Evolutionary conservation across 2,888 invertebrate species (phyloP).

Genomic region (Poecilobothrus nobilitatus): DNA sequence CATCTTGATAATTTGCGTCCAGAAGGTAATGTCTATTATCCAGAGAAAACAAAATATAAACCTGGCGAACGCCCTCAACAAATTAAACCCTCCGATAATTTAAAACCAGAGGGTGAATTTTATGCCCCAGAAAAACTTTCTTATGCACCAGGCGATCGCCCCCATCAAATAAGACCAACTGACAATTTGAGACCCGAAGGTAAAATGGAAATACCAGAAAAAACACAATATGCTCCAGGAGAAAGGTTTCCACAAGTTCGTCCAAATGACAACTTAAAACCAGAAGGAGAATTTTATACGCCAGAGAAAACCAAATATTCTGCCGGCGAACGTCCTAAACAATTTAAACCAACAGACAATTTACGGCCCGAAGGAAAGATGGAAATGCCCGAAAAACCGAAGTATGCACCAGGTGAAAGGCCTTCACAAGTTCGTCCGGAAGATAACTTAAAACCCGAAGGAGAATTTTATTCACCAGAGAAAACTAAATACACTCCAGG

Average conservation of each 20-base stretch:
- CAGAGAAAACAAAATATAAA: conserved; percentile 44
- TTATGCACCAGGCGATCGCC: conserved; percentile 41
- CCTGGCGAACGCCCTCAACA: conserved; percentile 47
- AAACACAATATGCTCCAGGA: conserved; percentile 44
- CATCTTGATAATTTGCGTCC: conserved; percentile 46
- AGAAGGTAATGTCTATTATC: conserved; percentile 51
- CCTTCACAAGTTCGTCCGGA: conserved; percentile 44
- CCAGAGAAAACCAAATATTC: conserved; percentile 38
- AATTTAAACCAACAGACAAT: conserved; percentile 47
- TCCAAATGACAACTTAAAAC: conserved; percentile 50
- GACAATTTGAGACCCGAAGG: conserved; percentile 55
- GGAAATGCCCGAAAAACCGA: conserved; percentile 41
- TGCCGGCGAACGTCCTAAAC: conserved; percentile 38
- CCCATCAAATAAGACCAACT: conserved; percentile 42
- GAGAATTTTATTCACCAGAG: conserved; percentile 48
- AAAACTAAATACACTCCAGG: conserved; percentile 40
- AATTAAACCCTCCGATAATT: conserved; percentile 41
- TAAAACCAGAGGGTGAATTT: conserved; percentile 29
- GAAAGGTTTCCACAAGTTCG: conserved; percentile 45
- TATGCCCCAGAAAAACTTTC: conserved; percentile 29
- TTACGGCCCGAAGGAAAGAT: conserved; percentile 52
- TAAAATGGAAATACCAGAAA: conserved; percentile 48
- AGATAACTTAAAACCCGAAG: conserved; percentile 53
- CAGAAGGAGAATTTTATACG: conserved; percentile 51
- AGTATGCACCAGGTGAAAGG: conserved; percentile 44